Conservation (phyloP, 2,797 vertebrate species). For the Channallabes apus region DNA sequence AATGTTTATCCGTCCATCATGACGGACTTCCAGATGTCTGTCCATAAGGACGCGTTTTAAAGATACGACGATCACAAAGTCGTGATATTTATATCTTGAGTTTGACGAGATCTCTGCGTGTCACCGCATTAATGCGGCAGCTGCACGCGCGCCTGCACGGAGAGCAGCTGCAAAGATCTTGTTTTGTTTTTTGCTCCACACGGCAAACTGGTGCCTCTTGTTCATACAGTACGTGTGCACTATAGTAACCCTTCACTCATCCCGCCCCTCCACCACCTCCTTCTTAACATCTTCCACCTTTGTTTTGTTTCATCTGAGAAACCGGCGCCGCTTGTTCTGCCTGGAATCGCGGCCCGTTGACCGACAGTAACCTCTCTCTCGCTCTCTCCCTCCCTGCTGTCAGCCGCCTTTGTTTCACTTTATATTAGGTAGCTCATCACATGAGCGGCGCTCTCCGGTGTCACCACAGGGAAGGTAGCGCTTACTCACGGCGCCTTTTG, state of each 20-base stretch:
- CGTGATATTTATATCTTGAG: too few species aligned
- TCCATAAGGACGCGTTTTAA: too few species aligned
- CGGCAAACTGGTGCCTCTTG: background rate
- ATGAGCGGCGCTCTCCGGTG: constrained; percentile 54
- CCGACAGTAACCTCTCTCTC: constrained; percentile 67
- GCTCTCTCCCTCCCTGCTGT: constrained; percentile 50
- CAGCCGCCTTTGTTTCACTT: constrained; percentile 69
- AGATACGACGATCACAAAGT: too few species aligned
- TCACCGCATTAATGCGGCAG: too few species aligned
- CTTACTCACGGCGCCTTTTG: constrained; percentile 42
- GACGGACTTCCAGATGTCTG: background rate
- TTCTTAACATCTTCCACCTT: background rate
- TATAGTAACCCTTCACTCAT: constrained; percentile 6
- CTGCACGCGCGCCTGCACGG: too few species aligned
- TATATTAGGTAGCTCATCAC: constrained; percentile 74
- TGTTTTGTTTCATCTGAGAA: background rate
- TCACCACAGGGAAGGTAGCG: constrained; percentile 42
- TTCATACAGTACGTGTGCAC: background rate
- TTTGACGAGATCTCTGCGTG: too few species aligned
- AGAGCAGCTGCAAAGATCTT: background rate
- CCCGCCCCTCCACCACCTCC: background rate
- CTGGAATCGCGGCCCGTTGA: constrained; percentile 45
- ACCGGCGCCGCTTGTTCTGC: constrained; percentile 21
- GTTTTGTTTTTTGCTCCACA: background rate
- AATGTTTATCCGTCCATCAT: background rate